phyloP scores from a whole-genome alignment of 2,888 invertebrate species.

The Phlogophora meticulosa region DNA sequence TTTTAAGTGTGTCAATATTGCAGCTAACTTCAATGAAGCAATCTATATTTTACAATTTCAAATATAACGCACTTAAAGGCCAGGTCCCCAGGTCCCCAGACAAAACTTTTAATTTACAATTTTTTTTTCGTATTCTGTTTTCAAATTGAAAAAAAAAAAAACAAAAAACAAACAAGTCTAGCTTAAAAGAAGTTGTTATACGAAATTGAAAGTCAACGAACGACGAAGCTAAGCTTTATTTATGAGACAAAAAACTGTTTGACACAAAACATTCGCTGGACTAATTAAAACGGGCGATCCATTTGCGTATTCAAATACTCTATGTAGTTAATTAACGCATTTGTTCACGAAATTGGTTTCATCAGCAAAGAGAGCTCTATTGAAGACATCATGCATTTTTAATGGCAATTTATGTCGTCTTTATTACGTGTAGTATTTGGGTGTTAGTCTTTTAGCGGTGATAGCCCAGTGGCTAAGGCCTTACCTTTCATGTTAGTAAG shows the following conservation, averaged over 20 bases:
- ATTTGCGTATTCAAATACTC: slow-evolving; percentile 65
- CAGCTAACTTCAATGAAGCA: slow-evolving; percentile 3
- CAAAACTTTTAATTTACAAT: slow-evolving; percentile 26
- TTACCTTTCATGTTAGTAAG: too few relatives aligned
- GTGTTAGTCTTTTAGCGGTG: slow-evolving; percentile 5
- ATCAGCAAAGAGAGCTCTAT: slow-evolving; percentile 45
- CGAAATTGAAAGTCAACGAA: slow-evolving; percentile 52
- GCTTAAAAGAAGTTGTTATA: slow-evolving; percentile 43
- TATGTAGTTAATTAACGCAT: slow-evolving; percentile 64
- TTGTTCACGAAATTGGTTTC: slow-evolving; percentile 64
- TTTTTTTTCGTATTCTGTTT: slow-evolving; percentile 36
- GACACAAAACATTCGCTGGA: slow-evolving; percentile 61
- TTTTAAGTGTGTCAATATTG: not conserved
- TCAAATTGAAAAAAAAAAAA: slow-evolving; percentile 33
- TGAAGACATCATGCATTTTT: slow-evolving; percentile 46
- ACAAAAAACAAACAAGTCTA: slow-evolving; percentile 37
- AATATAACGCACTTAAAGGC: not conserved
- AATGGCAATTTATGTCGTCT: slow-evolving; percentile 33
- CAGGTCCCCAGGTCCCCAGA: not conserved
- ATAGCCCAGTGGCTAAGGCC: not conserved
- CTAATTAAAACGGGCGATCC: slow-evolving; percentile 64
- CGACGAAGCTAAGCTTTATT: slow-evolving; percentile 57
- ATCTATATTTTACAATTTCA: slow-evolving; percentile 7
- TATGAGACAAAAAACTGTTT: slow-evolving; percentile 57
- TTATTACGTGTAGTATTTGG: slow-evolving; percentile 28